Evolutionary conservation across 2,797 vertebrate genomes (phyloP), one percentile per base, ranked within the genome.

Genomic region (Coendou prehensilis): DNA sequence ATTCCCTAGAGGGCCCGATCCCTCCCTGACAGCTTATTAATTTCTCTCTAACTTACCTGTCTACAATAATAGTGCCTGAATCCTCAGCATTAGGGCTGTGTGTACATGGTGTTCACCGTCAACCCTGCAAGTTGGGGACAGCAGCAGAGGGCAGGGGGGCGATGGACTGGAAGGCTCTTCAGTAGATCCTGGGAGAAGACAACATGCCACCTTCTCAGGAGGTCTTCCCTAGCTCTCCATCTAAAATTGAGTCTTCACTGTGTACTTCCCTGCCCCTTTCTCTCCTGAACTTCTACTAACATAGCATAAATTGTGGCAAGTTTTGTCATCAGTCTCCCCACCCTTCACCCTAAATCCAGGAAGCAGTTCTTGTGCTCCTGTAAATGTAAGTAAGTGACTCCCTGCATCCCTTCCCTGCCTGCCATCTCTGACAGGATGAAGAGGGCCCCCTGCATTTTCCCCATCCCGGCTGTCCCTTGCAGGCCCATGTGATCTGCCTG

Each of bases 81-180:
- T 88, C 99, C 99, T 0, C 99, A 98, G 90, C 99, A 99, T 84
- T 99, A 98, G 50, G 99, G 99, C 2, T 98, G 99, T 0, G 99
- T 99, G 93, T 99, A 99, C 57, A 98, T 99, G 63, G 99, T 99
- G 52, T 99, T 99, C 97, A 99, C 99, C 0, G 99, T 99, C 71
- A 99, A 99, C 87, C 99, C 99, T 0, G 98, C 99, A 96, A 98
- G 99, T 56, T 97, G 99, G 47, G 99, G 99, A 47, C 98, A 97
- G n/a, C 99, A 99, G 91, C 99, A 99, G 97, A 99, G 99, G 79
- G 99, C 97, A 0, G 99, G 99, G 59, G 23, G 59, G 22, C 6
- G 18, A 41, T 61, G 89, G 45, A 1, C 56, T 52, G 64, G 20
- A 81, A 88, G 22, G 14, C 22, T 59, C 67, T 61, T 69, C 30